Base-by-base conservation (phyloP, 2,888 invertebrate species). In the Parthenolecanium corni region DNA sequence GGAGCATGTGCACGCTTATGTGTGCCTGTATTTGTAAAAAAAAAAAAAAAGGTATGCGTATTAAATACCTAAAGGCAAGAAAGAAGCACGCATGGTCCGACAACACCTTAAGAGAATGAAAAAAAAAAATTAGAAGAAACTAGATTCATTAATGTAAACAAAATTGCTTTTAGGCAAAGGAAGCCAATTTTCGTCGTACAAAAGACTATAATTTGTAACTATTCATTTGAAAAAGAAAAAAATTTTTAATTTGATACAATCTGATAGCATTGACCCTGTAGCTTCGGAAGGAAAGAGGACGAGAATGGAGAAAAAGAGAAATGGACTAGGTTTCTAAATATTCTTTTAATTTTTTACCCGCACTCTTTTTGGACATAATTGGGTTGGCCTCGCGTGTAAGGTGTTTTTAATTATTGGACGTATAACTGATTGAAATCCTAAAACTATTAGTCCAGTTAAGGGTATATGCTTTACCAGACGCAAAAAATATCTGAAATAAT, bases 111-210 rank as follows among this genome's bases (percentile, higher is more conserved):
- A 42, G 44, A 42, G 9, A 31, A 31, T 6, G 9, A 31, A 31
- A 31, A 31, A 31, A 31, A 31, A 31, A 31, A 31, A 31, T 40
- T 54, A 54, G 42, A 46, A 44, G 24, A 57, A 57, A 57, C 57
- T 44, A 57, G 57, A 57, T 57, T 57, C 57, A 57, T 57, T 57
- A 57, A 57, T 57, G 57, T 57, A 57, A 57, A 57, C 57, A 57
- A 46, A 57, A 57, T 57, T 47, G 57, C 57, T 57, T 57, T 57
- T 57, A 46, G 57, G 57, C 57, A 11, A 54, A 44, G 31, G 57
- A 57, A 44, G 24, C 57, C 44, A 57, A 44, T 46, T 57, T 44
- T 23, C 25, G 23, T 21, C 24, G 42, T 57, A 57, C 57, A 57
- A 57, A 57, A 57, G 57, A 57, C 57, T 46, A 57, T 57, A 57